Conservation (phyloP, 2,888 invertebrate species). For the Melangyna quadrimaculata region DNA sequence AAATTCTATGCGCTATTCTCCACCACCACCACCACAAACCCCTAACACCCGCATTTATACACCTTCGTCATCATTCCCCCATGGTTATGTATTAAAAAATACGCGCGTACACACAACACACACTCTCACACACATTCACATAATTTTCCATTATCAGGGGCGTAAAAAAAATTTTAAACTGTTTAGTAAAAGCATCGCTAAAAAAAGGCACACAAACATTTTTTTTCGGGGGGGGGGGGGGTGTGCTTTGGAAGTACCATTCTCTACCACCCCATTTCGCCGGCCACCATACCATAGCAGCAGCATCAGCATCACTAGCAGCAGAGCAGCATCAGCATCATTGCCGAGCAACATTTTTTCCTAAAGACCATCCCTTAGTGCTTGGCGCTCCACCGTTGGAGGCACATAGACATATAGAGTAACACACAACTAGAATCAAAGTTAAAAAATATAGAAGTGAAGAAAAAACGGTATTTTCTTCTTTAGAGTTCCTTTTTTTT, state of each 20-base stretch:
- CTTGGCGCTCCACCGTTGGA: constrained; percentile 68
- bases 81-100: constrained; percentile 73
- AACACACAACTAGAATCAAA: constrained; percentile 67
- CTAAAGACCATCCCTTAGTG: constrained; percentile 70
- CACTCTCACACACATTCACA: constrained; percentile 57
- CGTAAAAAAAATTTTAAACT: constrained; percentile 70
- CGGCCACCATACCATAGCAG: constrained; percentile 44
- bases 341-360: constrained; percentile 61
- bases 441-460: constrained; percentile 70
- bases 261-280: constrained; percentile 44
- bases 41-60: constrained; percentile 13
- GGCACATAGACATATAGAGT: constrained; percentile 60
- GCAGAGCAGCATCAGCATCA: constrained; percentile 58
- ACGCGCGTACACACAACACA: constrained; percentile 72
- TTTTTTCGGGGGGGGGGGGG: too few species aligned
- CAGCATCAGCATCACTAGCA: constrained; percentile 48
- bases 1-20: constrained; percentile 61
- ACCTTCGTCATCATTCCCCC: constrained; percentile 4
- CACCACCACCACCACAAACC: not conserved
- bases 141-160: constrained; percentile 71
- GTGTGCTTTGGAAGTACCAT: constrained; percentile 43
- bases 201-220: constrained; percentile 68
- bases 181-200: constrained; percentile 62
- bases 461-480: constrained; percentile 62
- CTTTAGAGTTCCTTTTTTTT: constrained; percentile 47